Percentiles rank a stretch among this genome's conserved stretches.
These are phyloP conservation scores for Gymnoscopelus microlampas DNA, from an alignment of 2,797 vertebrate species.

Conservation along the genomic window DNA sequence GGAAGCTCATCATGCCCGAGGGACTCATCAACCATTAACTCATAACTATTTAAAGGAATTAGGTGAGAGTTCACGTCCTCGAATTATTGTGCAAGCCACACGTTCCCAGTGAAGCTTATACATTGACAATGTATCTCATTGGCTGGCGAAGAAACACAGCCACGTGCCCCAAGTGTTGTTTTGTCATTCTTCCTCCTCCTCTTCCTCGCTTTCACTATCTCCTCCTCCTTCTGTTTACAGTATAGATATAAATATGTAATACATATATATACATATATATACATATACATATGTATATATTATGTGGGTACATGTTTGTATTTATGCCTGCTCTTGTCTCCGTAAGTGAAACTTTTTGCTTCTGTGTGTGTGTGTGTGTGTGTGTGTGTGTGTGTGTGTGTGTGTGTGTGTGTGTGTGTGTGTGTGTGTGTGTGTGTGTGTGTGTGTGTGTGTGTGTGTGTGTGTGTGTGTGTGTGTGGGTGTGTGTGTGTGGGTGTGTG, in stretches of 20 bases:
- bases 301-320: background rate
- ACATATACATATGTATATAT: no score
- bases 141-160: no score
- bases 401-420: conserved; percentile 11
- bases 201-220: background rate
- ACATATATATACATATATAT: no score
- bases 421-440: conserved; percentile 7
- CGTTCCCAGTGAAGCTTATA: conserved; percentile 73
- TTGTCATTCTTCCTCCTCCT: background rate
- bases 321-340: background rate
- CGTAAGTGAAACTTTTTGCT: background rate
- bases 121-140: no score
- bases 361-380: conserved; percentile 14
- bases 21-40: conserved; percentile 90
- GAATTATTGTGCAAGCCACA: conserved; percentile 86
- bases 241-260: no score
- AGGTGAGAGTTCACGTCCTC: conserved; percentile 93
- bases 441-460: background rate
- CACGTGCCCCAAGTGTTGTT: no score
- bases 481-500: background rate
- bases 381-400: conserved; percentile 7
- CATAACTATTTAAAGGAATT: conserved; percentile 94
- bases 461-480: background rate
- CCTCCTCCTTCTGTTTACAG: background rate
- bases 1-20: conserved; percentile 89